A percentile compares a stretch with the other conserved stretches of the same genome.
Conservation (phyloP, 1,140 invertebrate species). For the Colletes latitarsis region DNA sequence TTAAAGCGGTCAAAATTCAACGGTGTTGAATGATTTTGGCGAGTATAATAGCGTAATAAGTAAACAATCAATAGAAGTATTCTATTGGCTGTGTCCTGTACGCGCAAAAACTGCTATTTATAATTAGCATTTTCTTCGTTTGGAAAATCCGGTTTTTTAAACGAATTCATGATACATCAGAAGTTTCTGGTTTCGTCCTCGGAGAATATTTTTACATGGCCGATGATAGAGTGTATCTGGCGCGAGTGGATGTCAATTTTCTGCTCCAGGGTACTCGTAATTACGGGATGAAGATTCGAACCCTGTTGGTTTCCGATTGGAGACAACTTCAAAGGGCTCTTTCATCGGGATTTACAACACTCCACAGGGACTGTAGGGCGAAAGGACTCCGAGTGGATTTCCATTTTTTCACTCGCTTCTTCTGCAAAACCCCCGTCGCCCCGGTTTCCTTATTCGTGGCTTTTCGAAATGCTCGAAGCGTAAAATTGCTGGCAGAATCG, state of each 20-base stretch:
- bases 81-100: too few relatives aligned
- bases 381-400: conserved; percentile 55
- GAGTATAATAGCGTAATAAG: too few relatives aligned
- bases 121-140: not conserved
- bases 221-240: conserved; percentile 1
- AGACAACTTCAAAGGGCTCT: conserved; percentile 56
- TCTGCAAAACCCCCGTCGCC: not conserved
- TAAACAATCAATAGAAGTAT: too few relatives aligned
- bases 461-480: conserved; percentile 67
- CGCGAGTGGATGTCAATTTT: conserved; percentile 58
- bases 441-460: conserved; percentile 11
- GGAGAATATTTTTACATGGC: not conserved
- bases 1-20: too few relatives aligned
- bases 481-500: conserved; percentile 71
- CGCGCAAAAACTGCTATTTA: not conserved
- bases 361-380: not conserved
- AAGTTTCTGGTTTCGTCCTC: conserved; percentile 5
- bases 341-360: conserved; percentile 59
- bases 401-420: conserved; percentile 48
- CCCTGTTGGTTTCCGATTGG: conserved; percentile 52
- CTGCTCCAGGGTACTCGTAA: conserved; percentile 48
- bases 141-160: not conserved
- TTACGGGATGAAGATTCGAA: conserved; percentile 59
- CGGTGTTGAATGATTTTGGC: too few relatives aligned
- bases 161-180: conserved; percentile 6